A percentile compares a stretch with the other conserved stretches of the same genome.
Evolutionary conservation across 1,140 invertebrate genomes (phyloP).

Genomic region (silkworm (Bombyx mori)): ASM3026992v2 NC_085122.1:14049001-14049500

Average conservation of each 20-base stretch:
- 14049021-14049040: constrained; percentile 26
- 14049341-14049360: too few species aligned
- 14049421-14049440: too few species aligned
- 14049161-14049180: neutral
- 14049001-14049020: constrained; percentile 32
- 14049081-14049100: constrained; percentile 44
- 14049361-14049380: too few species aligned
- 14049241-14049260: neutral
- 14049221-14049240: neutral
- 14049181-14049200: too few species aligned
- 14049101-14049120: constrained; percentile 68
- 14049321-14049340: too few species aligned
- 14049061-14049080: constrained; percentile 43
- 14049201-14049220: neutral
- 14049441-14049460: too few species aligned
- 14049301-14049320: too few species aligned
- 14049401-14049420: too few species aligned
- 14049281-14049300: too few species aligned
- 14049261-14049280: neutral
- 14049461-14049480: too few species aligned
- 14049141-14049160: neutral
- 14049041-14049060: constrained; percentile 13
- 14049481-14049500: too few species aligned
- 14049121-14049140: constrained; percentile 10
- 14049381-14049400: too few species aligned